Evolutionary conservation across 2,888 invertebrate species (phyloP).

Genomic region (Lepeophtheirus nordmannii): DNA sequence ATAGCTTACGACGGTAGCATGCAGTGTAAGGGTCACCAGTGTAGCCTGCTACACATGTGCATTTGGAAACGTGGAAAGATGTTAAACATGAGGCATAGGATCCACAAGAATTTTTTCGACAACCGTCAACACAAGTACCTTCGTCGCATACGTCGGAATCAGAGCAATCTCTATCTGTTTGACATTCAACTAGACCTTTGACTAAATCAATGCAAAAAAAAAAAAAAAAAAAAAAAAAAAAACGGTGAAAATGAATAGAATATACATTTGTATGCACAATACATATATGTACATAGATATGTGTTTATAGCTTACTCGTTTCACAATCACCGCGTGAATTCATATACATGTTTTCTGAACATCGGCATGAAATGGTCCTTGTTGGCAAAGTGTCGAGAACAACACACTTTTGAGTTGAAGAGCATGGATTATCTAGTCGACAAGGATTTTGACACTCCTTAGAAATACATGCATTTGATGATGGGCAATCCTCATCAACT

Average conservation of each 20-base stretch:
- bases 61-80: conserved; percentile 58
- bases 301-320: conserved; percentile 42
- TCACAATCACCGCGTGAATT: conserved; percentile 28
- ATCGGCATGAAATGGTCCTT: conserved; percentile 50
- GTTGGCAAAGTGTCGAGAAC: conserved; percentile 30
- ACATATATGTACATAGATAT: too few species aligned
- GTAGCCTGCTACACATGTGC: conserved; percentile 66
- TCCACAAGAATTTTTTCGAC: conserved; percentile 6
- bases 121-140: conserved; percentile 16
- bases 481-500: conserved; percentile 29
- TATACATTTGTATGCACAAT: background rate
- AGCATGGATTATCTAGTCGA: conserved; percentile 35
- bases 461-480: conserved; percentile 32
- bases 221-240: conserved; percentile 31
- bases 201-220: conserved; percentile 12
- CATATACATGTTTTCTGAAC: conserved; percentile 53
- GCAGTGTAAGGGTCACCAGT: conserved; percentile 70
- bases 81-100: conserved; percentile 37
- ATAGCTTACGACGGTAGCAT: conserved; percentile 47
- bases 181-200: conserved; percentile 7
- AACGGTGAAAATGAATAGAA: conserved; percentile 23
- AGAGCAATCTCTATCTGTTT: conserved; percentile 10
- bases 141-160: conserved; percentile 2
- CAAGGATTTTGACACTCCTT: conserved; percentile 62
- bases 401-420: conserved; percentile 28